phyloP scores from a whole-genome alignment of 2,113 vertebrate genomes.

The Hiodon tergisus region DNA sequence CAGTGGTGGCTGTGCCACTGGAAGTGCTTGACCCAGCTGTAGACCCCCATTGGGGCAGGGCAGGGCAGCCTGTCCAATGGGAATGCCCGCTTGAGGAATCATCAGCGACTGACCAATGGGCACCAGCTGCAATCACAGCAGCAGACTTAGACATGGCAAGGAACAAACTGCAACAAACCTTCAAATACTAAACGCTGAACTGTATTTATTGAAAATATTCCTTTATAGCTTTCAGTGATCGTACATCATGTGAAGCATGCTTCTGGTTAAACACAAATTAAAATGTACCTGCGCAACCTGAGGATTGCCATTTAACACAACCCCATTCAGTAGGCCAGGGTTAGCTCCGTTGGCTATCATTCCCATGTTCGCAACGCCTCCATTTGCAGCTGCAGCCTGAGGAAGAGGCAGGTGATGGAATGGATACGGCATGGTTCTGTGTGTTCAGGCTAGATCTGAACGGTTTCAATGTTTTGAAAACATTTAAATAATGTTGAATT shows the following conservation, averaged over 20 bases:
- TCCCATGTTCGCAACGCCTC: constrained; percentile 30
- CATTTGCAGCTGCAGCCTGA: constrained; percentile 31
- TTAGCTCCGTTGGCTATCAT: constrained; percentile 42
- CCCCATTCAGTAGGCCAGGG: constrained; percentile 37
- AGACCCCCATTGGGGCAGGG: constrained; percentile 35
- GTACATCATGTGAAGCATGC: background rate
- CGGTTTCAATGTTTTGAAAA: background rate
- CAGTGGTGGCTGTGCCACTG: constrained; percentile 37
- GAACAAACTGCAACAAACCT: background rate
- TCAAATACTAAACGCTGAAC: background rate
- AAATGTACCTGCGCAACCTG: constrained; percentile 35
- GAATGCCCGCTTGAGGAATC: constrained; percentile 45
- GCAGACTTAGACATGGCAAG: background rate
- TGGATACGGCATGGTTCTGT: background rate
- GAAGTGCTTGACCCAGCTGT: constrained; percentile 36
- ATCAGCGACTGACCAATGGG: constrained; percentile 46
- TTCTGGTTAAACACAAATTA: background rate
- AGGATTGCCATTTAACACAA: constrained; percentile 37
- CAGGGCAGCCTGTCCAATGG: constrained; percentile 33
- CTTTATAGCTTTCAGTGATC: background rate
- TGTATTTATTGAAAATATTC: background rate
- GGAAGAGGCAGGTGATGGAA: background rate
- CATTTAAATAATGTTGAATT: background rate
- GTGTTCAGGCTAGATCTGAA: background rate
- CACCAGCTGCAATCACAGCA: constrained; percentile 30